phyloP scores from a whole-genome alignment of 2,888 invertebrate species.

The Erannis defoliaria region DNA sequence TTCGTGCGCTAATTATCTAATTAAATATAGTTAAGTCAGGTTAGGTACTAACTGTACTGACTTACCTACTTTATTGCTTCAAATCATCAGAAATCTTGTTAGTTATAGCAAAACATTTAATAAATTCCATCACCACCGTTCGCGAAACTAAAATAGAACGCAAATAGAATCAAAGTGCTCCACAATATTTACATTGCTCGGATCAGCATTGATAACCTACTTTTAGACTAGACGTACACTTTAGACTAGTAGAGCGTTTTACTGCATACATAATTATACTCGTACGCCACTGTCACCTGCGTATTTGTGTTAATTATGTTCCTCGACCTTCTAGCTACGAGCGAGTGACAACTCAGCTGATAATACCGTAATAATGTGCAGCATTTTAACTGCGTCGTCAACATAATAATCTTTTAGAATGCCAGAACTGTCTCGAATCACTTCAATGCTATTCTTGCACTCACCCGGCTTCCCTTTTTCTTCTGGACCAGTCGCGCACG shows the following conservation, averaged over 20 bases:
- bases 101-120: background rate
- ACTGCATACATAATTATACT: constrained; percentile 3
- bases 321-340: constrained; percentile 37
- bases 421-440: constrained; percentile 32
- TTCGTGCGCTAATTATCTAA: too few relatives aligned
- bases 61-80: too few relatives aligned
- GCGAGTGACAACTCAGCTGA: constrained; percentile 23
- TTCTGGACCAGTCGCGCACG: constrained; percentile 50
- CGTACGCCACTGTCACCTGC: constrained; percentile 24
- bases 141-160: constrained; percentile 10
- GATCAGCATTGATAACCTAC: constrained; percentile 16
- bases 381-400: constrained; percentile 43
- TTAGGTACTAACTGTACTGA: too few relatives aligned
- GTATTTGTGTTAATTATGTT: constrained; percentile 41
- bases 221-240: constrained; percentile 5
- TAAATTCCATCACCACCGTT: background rate
- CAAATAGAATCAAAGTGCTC: constrained; percentile 1
- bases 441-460: constrained; percentile 38
- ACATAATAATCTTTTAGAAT: constrained; percentile 36
- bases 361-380: constrained; percentile 37
- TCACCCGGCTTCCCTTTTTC: constrained; percentile 35
- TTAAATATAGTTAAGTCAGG: too few relatives aligned
- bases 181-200: constrained; percentile 9
- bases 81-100: background rate
- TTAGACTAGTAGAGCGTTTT: constrained; percentile 13